Evolutionary conservation across 1,140 invertebrate genomes (phyloP).

Genomic region (Andricus grossulariae): DNA sequence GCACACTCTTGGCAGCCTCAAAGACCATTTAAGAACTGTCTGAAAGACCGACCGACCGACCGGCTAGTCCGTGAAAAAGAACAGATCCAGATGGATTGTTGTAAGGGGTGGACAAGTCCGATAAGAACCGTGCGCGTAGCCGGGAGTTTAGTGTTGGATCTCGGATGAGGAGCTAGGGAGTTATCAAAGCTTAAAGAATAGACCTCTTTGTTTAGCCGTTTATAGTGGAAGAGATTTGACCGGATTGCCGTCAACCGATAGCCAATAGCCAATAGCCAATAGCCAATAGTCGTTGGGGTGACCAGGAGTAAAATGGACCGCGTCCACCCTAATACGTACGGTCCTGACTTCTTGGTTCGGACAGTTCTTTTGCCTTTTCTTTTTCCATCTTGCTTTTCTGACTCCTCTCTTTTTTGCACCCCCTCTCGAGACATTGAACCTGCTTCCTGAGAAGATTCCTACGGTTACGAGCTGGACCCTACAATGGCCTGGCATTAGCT

Average conservation of each 20-base stretch:
- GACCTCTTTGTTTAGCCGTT: slow-evolving; percentile 77
- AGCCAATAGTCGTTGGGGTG: slow-evolving; percentile 34
- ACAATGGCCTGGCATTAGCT: slow-evolving; percentile 71
- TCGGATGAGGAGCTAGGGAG: slow-evolving; percentile 48
- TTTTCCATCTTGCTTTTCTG: slow-evolving; percentile 31
- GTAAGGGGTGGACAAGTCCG: slow-evolving; percentile 71
- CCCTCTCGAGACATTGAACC: slow-evolving; percentile 33
- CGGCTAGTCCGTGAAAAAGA: not conserved
- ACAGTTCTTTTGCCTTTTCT: slow-evolving; percentile 44
- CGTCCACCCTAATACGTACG: slow-evolving; percentile 56
- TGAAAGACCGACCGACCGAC: not conserved
- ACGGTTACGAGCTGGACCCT: slow-evolving; percentile 63
- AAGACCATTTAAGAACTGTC: slow-evolving; percentile 22
- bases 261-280: slow-evolving; percentile 38
- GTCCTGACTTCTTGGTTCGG: slow-evolving; percentile 40
- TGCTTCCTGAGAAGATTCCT: slow-evolving; percentile 53
- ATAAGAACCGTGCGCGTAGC: slow-evolving; percentile 60
- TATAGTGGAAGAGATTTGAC: slow-evolving; percentile 75
- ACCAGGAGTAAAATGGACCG: slow-evolving; percentile 41
- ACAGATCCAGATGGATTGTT: slow-evolving; percentile 73
- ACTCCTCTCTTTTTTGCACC: slow-evolving; percentile 22
- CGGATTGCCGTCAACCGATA: slow-evolving; percentile 72
- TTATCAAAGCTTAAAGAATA: slow-evolving; percentile 68
- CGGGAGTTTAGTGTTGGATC: slow-evolving; percentile 41
- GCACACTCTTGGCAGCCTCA: not conserved